Base-by-base conservation (phyloP, 2,888 invertebrate genomes). In the Cheilosia grossa region DNA sequence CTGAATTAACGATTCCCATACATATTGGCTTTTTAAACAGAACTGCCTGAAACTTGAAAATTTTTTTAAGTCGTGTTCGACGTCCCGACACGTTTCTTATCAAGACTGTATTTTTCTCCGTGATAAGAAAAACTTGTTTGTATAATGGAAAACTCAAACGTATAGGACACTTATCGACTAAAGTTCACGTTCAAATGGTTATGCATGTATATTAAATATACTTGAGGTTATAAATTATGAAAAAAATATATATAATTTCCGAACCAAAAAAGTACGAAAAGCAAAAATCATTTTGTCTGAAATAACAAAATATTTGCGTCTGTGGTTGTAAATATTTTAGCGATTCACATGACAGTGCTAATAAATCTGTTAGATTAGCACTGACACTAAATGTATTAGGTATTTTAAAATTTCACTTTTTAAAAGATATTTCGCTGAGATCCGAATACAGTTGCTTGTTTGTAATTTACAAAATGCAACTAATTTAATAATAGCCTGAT, bases 111-210 rank as follows among this genome's bases (percentile, higher is more conserved):
- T 61, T 40, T 51, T n/a, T 53, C 56, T 47, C 24, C 69, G 37
- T 53, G 78, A 78, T 70, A 78, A 78, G 70, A 42, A 24, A 70
- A 78, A 63, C 58, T 69, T 70, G 49, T 56, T 63, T 70, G 56
- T 63, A 74, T 19, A 37, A 30, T 30, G 64, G 70, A 49, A 74
- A 59, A 56, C 53, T 24, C 44, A 64, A 24, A 58, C 27, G 24
- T 15, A 37, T 40, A 24, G 33, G 40, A 47, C 13, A 21, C 40
- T 49, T 51, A 3, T 67, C 59, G 37, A 54, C 24, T 42, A 61
- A 77, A 77, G 51, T 69, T 61, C 53, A 58, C 27, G 58, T n/a
- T 44, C 33, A 67, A 69, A 77, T 30, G 42, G 51, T 47, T 53
- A 13, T 47, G 3, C 37, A 37, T 10, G 13, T 13, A 13, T 4